Base-by-base conservation (phyloP, 92 coral and sea anemone genomes). In the Muricea muricata region DNA sequence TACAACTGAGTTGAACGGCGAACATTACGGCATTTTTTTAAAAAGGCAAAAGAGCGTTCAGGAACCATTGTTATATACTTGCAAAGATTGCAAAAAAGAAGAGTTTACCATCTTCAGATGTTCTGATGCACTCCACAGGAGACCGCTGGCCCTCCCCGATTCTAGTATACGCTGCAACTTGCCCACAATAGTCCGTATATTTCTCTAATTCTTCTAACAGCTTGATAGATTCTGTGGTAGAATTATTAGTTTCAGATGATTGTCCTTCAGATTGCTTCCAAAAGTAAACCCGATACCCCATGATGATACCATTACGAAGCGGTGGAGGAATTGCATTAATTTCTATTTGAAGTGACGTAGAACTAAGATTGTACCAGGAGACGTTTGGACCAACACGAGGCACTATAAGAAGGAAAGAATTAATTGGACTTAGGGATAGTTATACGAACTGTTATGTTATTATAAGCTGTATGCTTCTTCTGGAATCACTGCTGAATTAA, bases 221-320 rank as follows among this genome's bases (percentile, higher is more conserved):
- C 20, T 14, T 48, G 15, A 14, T 10, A 7, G 56, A 12, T 24
- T 21, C 0, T 7, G 41, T 3, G 0, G 66, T 18, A 10, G 80
- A 23, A 46, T 4, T 52, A 31, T 45, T 52, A 13, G 32, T 18
- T 9, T 50, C 18, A n/a, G 58, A n/a, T 26, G 30, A 56, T 8
- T 9, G 54, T 29, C 80, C 80, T 47, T 75, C 80, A 1, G 41
- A 26, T 23, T 47, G 65, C 24, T 47, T 52, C 80, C 80, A 75
- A 14, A 75, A 10, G 20, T 25, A 75, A 9, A 75, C 17, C 18
- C 89, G 58, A 73, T 92, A 92, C 0, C 98, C 98, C 25, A 80
- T 69, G 9, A 92, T 88, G 15, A 94, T 82, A 4, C 98, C 98
- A 58, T 92, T 94, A 9, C 78, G 89, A 35, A 94, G 89, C 68